phyloP scores from a whole-genome alignment of 2,888 invertebrate genomes.

The Melinaea menophilus region DNA sequence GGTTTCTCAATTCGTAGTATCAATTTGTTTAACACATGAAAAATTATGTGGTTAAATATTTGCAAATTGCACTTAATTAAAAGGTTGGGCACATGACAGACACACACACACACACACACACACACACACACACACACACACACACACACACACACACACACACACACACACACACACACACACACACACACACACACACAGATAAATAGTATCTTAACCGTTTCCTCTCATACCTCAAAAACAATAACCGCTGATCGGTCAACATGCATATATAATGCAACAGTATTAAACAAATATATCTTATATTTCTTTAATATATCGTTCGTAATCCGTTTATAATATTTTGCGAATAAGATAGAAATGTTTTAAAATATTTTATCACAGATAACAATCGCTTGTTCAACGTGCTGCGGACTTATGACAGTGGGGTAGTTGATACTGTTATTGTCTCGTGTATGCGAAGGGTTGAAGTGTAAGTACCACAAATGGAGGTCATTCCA shows the following conservation, averaged over 20 bases:
- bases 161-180: too few relatives aligned
- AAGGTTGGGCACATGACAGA: background rate
- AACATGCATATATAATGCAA: background rate
- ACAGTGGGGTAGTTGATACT: conserved; percentile 12
- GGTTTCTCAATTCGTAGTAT: too few relatives aligned
- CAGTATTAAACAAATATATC: background rate
- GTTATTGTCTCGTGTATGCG: conserved; percentile 19
- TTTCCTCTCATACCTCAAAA: background rate
- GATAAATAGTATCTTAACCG: background rate
- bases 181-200: background rate
- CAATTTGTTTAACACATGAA: too few relatives aligned
- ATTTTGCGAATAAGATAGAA: too few relatives aligned
- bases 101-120: too few relatives aligned
- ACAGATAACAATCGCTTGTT: conserved; percentile 6
- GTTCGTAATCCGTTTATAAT: too few relatives aligned
- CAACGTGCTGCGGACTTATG: conserved; percentile 14
- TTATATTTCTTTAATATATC: too few relatives aligned
- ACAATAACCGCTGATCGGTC: background rate
- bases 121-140: too few relatives aligned
- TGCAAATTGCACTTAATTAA: background rate
- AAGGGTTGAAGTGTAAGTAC: conserved; percentile 21
- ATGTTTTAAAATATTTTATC: background rate
- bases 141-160: too few relatives aligned
- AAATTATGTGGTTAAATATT: background rate
- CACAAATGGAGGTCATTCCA: conserved; percentile 21